Percentiles rank a stretch among this genome's conserved stretches.
Conservation (phyloP, 2,113 vertebrate genomes). For the Bombycilla garrulus region DNA sequence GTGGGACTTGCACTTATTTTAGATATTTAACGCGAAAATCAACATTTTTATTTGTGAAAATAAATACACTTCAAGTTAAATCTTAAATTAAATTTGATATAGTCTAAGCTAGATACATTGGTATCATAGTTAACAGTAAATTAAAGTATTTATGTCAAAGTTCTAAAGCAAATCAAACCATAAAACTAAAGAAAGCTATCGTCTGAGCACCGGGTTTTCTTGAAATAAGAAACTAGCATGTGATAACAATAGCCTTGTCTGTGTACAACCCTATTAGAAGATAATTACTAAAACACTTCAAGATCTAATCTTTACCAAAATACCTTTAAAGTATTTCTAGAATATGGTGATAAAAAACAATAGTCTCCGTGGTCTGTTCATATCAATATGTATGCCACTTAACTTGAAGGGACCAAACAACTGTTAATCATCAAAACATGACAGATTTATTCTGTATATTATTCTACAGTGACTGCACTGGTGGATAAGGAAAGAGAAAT, state of each 20-base stretch:
- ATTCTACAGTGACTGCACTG: background rate
- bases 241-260: background rate
- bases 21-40: background rate
- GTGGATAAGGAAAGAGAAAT: background rate
- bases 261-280: background rate
- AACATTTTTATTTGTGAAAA: background rate
- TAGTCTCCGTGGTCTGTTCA: background rate
- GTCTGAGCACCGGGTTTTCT: background rate
- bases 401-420: background rate
- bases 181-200: background rate
- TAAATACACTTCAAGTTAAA: background rate
- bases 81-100: background rate
- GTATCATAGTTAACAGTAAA: background rate
- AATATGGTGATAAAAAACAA: background rate
- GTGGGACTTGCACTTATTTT: background rate
- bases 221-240: background rate
- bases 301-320: background rate
- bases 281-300: background rate
- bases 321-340: background rate
- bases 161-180: background rate
- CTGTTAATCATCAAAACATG: background rate
- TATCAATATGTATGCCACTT: background rate
- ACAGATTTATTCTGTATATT: background rate
- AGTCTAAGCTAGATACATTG: background rate
- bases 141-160: background rate